Conservation (phyloP, 2,888 invertebrate genomes). For the Drosophila picticornis region DNA sequence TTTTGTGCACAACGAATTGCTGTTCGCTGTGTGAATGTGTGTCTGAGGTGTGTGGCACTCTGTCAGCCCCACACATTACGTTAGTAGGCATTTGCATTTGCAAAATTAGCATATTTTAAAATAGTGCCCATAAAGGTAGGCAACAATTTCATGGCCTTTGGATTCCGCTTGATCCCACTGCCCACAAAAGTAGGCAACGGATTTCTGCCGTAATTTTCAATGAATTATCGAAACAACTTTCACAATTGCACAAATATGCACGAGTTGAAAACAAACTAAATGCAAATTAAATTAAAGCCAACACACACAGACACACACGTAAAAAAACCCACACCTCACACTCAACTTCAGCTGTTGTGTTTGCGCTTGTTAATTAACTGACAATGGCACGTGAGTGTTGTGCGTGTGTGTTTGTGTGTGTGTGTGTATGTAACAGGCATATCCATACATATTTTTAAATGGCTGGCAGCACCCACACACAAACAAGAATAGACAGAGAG, state of each 20-base stretch:
- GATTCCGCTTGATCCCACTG: not conserved
- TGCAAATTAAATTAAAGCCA: constrained; percentile 68
- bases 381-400: constrained; percentile 51
- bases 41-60: not conserved
- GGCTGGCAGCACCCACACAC: constrained; percentile 37
- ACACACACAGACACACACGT: constrained; percentile 14
- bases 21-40: not conserved
- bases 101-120: not conserved
- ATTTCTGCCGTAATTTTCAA: constrained; percentile 10
- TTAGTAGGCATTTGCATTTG: not conserved
- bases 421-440: constrained; percentile 26
- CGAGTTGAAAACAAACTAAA: constrained; percentile 26
- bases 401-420: constrained; percentile 22
- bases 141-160: constrained; percentile 16
- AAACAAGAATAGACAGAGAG: not conserved
- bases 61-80: not conserved
- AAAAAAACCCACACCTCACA: constrained; percentile 11
- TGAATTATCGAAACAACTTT: constrained; percentile 15
- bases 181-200: constrained; percentile 46
- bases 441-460: constrained; percentile 54
- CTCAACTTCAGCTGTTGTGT: constrained; percentile 37
- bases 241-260: constrained; percentile 1
- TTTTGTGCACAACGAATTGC: constrained; percentile 1
- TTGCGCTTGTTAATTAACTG: constrained; percentile 74
- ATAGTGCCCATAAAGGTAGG: constrained; percentile 28